Conservation (phyloP, 2,797 vertebrate genomes). For the Crax fasciolata region DNA sequence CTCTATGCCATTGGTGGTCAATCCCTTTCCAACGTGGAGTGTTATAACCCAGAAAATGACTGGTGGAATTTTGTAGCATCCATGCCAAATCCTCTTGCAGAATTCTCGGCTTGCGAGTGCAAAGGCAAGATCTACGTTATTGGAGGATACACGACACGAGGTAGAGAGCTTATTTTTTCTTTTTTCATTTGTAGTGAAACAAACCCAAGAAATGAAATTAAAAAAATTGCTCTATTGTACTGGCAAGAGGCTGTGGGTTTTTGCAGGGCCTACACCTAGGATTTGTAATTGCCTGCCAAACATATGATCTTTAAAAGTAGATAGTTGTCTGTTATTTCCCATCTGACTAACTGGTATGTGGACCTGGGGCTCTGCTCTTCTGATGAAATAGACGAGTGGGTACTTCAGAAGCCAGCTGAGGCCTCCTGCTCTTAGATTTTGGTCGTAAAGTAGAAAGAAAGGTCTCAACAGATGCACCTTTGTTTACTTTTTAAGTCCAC, state of each 20-base stretch:
- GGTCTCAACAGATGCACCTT: not conserved
- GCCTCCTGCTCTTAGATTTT: not conserved
- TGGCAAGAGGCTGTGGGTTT: not conserved
- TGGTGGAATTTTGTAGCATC: slow-evolving; percentile 94
- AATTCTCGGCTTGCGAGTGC: slow-evolving; percentile 97
- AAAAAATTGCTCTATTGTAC: not conserved
- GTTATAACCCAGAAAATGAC: slow-evolving; percentile 93
- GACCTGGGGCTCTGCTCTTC: not conserved
- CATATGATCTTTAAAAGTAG: not conserved
- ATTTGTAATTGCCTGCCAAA: too few relatives aligned
- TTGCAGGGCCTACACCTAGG: not conserved
- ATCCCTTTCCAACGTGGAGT: slow-evolving; percentile 93
- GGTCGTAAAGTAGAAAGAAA: not conserved
- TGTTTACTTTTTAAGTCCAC: not conserved
- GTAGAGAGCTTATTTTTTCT: slow-evolving; percentile 71
- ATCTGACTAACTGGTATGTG: not conserved
- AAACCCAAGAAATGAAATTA: not conserved
- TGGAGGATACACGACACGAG: slow-evolving; percentile 95
- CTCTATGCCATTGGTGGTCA: slow-evolving; percentile 95
- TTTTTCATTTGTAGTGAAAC: not conserved
- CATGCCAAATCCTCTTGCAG: slow-evolving; percentile 91
- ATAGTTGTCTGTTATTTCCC: not conserved
- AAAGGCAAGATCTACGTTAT: slow-evolving; percentile 95
- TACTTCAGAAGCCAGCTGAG: not conserved
- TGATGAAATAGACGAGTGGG: not conserved